Evolutionary conservation across 1,140 invertebrate genomes (phyloP), one percentile per base, ranked within the genome.

Genomic region (Drosophila pallidifrons): DNA sequence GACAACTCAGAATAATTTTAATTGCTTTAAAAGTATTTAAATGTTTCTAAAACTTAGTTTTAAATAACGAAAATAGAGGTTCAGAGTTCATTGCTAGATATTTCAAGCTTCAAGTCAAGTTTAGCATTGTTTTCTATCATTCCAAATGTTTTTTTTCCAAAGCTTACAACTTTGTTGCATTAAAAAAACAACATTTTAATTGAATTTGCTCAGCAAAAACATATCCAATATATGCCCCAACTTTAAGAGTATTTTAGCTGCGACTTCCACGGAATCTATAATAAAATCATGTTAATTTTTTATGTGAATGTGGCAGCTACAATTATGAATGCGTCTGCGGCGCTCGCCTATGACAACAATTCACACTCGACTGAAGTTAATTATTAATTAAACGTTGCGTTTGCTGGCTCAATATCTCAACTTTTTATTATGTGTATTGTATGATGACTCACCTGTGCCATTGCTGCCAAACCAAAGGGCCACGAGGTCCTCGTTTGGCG

Each of bases 401-500:
- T 79, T 63, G 54, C n/a, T 58, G 46, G 51, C 47, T 49, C 7
- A 45, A 41, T 6, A 45, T 52, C 28, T 13, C 1, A 32, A 7
- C 1, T n/a, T 1, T 8, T 4, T 25, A 25, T 1, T n/a, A n/a
- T 1, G 16, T 20, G 20, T 20, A 20, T 20, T 20, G 20, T 20
- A 20, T 20, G 20, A 10, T 10, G n/a, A 88, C 91, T 89, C 74
- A 93, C 93, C 93, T 93, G 93, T 79, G 49, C 93, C 91, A 88
- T 93, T 93, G 82, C 93, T 93, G 74, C 93, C 92, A 85, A 94
- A 93, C 94, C 94, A 94, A 81, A 94, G 91, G 75, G 93, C 93
- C 61, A 94, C 93, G 64, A 94, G 85, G 79, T 94, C 94, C 79
- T 94, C 94, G 69, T 83, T 92, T 52, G 93, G 91, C 57, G 92